Evolutionary conservation across 1,140 invertebrate species (phyloP).

Genomic region (Paraescarpia echinospica): DNA sequence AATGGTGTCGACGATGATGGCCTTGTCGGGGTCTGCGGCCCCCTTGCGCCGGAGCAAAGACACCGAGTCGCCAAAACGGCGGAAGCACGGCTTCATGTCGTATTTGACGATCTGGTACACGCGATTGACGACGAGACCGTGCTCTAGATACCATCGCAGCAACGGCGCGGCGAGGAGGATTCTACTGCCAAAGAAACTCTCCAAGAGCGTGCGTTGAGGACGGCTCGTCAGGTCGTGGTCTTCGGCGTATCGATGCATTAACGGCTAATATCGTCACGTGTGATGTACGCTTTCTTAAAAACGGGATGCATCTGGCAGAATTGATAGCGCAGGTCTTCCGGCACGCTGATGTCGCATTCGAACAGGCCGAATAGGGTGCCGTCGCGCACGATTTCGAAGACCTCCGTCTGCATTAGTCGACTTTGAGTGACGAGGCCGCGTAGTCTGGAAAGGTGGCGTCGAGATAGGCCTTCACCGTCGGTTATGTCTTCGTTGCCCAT

Average conservation of each 20-base stretch:
- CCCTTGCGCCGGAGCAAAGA: neutral
- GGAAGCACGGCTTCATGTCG: neutral
- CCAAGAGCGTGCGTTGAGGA: too few species aligned
- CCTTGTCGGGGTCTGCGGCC: neutral
- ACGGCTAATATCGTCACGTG: neutral
- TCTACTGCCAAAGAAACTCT: neutral
- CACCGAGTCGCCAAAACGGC: neutral
- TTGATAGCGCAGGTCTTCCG: neutral
- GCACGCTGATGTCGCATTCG: conserved; percentile 6
- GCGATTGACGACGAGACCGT: neutral
- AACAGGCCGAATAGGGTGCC: neutral
- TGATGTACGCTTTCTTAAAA: neutral
- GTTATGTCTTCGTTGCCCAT: neutral
- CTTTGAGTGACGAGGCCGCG: neutral
- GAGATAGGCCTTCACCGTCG: neutral
- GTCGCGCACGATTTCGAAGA: neutral
- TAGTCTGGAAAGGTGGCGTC: neutral
- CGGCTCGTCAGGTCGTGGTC: neutral
- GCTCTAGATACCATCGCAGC: neutral
- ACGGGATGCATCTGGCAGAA: neutral
- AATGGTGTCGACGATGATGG: conserved; percentile 33
- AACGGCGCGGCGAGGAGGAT: conserved; percentile 9
- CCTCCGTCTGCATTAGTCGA: neutral
- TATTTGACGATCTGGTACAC: neutral
- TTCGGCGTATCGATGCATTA: neutral